Evolutionary conservation across 2,888 invertebrate species (phyloP).

Genomic region (Andrena bicolor): DNA sequence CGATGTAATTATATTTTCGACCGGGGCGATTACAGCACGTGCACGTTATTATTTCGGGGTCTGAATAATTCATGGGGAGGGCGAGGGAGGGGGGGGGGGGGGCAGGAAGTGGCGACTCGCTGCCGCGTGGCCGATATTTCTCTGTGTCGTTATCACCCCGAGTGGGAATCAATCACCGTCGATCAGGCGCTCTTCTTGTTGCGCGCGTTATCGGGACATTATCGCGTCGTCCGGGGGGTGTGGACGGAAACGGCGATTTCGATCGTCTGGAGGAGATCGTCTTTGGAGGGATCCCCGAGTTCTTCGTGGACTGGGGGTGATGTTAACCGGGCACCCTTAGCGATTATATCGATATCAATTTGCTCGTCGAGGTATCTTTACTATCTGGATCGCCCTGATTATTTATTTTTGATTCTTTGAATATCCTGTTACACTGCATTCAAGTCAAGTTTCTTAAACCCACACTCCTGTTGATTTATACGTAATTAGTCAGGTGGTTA

Average conservation of each 20-base stretch:
- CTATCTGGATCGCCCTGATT: no score
- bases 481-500: no score
- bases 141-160: constrained; percentile 30
- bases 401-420: no score
- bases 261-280: background rate
- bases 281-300: no score
- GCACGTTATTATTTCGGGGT: constrained; percentile 72
- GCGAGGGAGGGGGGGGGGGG: constrained; percentile 22
- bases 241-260: background rate
- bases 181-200: constrained; percentile 62
- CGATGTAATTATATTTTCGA: constrained; percentile 73
- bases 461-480: no score
- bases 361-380: no score
- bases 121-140: constrained; percentile 22
- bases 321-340: no score
- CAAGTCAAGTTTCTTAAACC: no score
- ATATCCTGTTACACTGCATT: no score
- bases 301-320: no score
- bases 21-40: constrained; percentile 74
- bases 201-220: constrained; percentile 43
- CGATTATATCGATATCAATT: no score
- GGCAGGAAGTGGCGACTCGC: constrained; percentile 33
- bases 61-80: constrained; percentile 73
- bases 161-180: constrained; percentile 67
- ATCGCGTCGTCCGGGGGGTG: background rate